phyloP scores from a whole-genome alignment of 2,113 vertebrate genomes.

The Ciconia stormi region DNA sequence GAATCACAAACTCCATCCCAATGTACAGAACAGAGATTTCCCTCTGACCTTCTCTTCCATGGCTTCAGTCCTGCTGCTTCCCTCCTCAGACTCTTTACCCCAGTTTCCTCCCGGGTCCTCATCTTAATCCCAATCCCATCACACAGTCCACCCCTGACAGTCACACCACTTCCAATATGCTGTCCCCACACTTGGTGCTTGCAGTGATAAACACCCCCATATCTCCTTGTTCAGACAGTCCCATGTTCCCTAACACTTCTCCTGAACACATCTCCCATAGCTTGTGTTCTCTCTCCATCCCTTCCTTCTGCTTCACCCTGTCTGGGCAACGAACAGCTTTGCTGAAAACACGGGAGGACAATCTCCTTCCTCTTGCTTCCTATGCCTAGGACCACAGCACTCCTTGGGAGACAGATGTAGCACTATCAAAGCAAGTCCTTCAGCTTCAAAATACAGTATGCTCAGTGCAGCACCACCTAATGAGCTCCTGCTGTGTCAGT shows the following conservation, averaged over 20 bases:
- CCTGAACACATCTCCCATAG: neutral
- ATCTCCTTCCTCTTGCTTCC: neutral
- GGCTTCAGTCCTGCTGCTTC: neutral
- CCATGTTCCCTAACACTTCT: neutral
- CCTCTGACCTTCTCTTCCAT: neutral
- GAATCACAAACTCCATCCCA: neutral
- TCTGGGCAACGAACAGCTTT: neutral
- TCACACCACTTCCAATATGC: neutral
- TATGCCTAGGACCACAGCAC: neutral
- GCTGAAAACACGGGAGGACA: neutral
- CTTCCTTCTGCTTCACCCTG: neutral
- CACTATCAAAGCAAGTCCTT: neutral
- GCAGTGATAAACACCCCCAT: neutral
- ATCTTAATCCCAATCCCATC: neutral
- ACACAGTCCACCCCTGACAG: neutral
- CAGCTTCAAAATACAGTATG: neutral
- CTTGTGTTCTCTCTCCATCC: neutral
- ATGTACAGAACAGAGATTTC: neutral
- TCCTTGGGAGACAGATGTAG: neutral
- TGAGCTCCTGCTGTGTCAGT: neutral
- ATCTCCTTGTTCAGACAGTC: neutral
- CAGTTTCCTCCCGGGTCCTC: neutral
- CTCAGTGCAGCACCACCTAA: neutral
- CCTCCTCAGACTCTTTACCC: neutral
- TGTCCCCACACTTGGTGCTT: neutral